Conservation (phyloP, 2,888 invertebrate genomes). For the Proisotoma minuta region DNA sequence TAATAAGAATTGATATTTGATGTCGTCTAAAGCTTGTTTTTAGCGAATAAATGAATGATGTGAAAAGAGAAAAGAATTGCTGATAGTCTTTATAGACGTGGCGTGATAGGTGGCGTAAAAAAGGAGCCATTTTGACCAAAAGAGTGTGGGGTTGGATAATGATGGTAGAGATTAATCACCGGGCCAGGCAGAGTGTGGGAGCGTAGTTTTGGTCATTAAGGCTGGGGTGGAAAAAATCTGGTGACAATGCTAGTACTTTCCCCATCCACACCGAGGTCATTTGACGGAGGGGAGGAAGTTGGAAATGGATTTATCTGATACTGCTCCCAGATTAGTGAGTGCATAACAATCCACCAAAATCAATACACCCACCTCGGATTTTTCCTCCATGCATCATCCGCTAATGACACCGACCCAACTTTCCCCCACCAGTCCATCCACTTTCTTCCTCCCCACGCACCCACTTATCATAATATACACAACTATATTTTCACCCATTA, state of each 20-base stretch:
- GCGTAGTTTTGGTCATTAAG: background rate
- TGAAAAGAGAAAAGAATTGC: no score
- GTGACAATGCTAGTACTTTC: background rate
- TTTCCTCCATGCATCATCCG: background rate
- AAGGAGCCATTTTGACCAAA: no score
- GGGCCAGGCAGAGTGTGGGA: background rate
- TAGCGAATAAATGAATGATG: no score
- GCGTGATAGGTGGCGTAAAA: no score
- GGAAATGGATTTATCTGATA: conserved; percentile 12
- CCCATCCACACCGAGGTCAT: background rate
- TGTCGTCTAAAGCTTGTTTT: no score
- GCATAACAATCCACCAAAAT: background rate
- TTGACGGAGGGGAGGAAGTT: conserved; percentile 1
- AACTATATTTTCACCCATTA: no score
- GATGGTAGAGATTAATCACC: background rate
- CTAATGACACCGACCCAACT: background rate
- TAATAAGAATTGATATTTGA: no score
- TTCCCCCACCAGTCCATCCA: background rate
- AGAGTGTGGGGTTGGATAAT: background rate
- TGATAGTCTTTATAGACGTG: no score
- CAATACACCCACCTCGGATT: background rate
- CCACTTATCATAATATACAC: background rate
- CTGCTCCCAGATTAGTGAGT: conserved; percentile 1
- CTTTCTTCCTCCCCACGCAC: background rate
- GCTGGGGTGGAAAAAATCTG: background rate